Conservation (phyloP, 2,797 vertebrate species). For the Mus minutoides region DNA sequence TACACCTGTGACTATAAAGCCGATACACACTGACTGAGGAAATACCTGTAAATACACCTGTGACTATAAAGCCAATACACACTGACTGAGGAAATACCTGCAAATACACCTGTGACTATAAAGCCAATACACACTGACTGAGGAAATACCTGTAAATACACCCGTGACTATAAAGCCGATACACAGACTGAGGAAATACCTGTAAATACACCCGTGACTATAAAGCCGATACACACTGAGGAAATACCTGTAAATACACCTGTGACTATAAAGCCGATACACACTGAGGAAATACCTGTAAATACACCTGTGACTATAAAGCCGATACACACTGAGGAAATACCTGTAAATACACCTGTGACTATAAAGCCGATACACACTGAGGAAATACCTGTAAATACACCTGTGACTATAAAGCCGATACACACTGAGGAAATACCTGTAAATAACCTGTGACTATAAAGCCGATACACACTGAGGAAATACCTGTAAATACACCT, state of each 20-base stretch:
- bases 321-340: neutral
- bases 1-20: too few species aligned
- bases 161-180: neutral
- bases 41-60: too few species aligned
- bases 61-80: neutral
- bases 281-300: neutral
- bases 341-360: too few species aligned
- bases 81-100: neutral
- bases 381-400: neutral
- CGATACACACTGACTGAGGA: neutral
- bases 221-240: neutral
- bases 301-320: too few species aligned
- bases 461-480: neutral
- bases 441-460: too few species aligned
- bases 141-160: conserved; percentile 10
- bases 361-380: neutral
- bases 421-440: neutral
- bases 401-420: too few species aligned
- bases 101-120: too few species aligned
- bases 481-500: conserved; percentile 28
- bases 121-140: neutral
- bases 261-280: neutral
- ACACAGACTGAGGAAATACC: neutral
- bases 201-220: too few species aligned
- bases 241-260: conserved; percentile 14